Evolutionary conservation across 53 echinoderm and acorn worm species (phyloP).

Genomic region (Zoroaster sp.): DNA sequence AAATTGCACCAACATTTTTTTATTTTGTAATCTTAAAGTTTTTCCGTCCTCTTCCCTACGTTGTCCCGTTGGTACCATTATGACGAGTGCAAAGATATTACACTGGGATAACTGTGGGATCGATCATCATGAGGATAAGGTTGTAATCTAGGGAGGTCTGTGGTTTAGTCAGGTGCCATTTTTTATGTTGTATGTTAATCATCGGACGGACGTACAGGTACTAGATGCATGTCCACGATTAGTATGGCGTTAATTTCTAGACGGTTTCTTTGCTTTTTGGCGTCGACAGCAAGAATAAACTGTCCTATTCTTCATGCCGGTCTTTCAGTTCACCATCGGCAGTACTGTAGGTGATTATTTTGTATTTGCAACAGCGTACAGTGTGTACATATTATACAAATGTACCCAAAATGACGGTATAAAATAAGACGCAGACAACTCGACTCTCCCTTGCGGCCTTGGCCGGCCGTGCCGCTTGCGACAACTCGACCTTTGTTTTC

Average conservation of each 20-base stretch:
- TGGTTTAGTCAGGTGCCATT: no score
- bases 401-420: background rate
- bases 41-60: no score
- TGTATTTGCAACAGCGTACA: background rate
- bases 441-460: background rate
- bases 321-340: background rate
- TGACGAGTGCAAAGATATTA: no score
- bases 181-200: no score
- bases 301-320: background rate
- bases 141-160: background rate
- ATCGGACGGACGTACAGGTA: background rate
- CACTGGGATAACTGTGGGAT: background rate
- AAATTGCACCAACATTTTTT: no score
- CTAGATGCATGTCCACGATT: background rate
- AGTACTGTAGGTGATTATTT: background rate
- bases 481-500: background rate
- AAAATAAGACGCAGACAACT: background rate
- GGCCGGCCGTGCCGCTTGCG: background rate
- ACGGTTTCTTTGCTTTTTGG: background rate
- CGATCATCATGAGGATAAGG: background rate
- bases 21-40: no score
- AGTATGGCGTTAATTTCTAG: background rate
- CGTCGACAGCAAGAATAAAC: background rate
- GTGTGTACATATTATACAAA: background rate
- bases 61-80: no score